Evolutionary conservation across 2,888 invertebrate genomes (phyloP).

Genomic region (Chrysolina haemoptera): DNA sequence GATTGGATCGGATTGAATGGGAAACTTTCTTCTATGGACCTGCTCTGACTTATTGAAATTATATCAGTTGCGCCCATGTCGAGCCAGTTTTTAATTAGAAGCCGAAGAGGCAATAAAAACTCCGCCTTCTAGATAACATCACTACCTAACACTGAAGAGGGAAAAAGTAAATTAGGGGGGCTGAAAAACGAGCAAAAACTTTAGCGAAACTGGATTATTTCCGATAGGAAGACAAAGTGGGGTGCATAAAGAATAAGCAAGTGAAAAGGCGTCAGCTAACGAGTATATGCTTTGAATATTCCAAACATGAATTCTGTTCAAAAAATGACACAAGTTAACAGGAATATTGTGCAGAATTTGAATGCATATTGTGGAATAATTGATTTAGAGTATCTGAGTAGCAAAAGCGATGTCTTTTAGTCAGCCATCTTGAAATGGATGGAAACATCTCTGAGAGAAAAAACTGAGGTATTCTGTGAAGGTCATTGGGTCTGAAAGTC

Average conservation of each 20-base stretch:
- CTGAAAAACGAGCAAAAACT: conserved; percentile 60
- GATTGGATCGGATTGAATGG: too few species aligned
- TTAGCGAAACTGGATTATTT: conserved; percentile 64
- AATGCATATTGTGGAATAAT: conserved; percentile 14
- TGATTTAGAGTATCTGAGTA: background rate
- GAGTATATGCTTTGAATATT: conserved; percentile 51
- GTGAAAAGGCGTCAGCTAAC: conserved; percentile 31
- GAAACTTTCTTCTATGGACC: background rate
- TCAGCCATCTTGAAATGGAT: background rate
- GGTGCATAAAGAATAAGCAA: conserved; percentile 65
- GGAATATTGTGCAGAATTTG: conserved; percentile 9
- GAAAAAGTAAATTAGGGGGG: conserved; percentile 64
- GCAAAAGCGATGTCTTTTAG: background rate
- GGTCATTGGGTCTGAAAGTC: too few species aligned
- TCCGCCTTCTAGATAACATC: conserved; percentile 60
- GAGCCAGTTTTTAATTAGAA: conserved; percentile 63
- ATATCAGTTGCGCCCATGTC: conserved; percentile 33
- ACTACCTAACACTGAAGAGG: conserved; percentile 55
- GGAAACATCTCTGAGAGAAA: background rate
- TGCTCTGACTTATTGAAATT: conserved; percentile 16
- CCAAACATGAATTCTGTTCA: conserved; percentile 55
- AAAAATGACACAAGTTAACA: conserved; percentile 40
- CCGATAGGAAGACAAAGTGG: conserved; percentile 58
- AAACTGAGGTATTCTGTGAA: background rate
- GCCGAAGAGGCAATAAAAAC: conserved; percentile 60